These are phyloP conservation scores for Oscheius onirici DNA, from an alignment of 2,888 invertebrate genomes.

Conservation along the genomic window DNA sequence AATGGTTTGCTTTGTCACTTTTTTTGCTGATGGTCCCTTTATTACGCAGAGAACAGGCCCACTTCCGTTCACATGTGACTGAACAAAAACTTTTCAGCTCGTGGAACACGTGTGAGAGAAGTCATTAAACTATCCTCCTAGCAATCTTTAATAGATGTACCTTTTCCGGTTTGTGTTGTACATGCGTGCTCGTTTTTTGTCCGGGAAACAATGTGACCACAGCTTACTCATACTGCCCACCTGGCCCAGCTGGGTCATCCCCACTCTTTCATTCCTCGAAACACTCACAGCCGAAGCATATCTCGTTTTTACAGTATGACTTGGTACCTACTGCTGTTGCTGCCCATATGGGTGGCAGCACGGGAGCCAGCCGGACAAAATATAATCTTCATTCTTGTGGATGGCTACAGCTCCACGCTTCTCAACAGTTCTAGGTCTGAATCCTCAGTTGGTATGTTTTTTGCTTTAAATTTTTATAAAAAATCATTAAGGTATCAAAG, in stretches of 20 bases:
- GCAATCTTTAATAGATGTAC: not conserved
- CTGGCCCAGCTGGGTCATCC: no score
- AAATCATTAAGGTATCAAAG: slow-evolving; percentile 51
- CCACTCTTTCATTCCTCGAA: no score
- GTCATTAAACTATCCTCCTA: not conserved
- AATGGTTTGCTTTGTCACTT: no score
- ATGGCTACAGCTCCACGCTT: slow-evolving; percentile 67
- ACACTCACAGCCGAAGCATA: not conserved
- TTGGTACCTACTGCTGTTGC: slow-evolving; percentile 26
- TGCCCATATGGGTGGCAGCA: slow-evolving; percentile 16
- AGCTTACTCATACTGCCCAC: slow-evolving; percentile 3
- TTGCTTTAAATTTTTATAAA: no score
- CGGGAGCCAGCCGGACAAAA: slow-evolving; percentile 66
- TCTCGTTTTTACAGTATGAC: slow-evolving; percentile 16
- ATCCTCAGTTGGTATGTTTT: slow-evolving; percentile 42
- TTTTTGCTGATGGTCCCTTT: no score
- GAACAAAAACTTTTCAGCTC: slow-evolving; percentile 7
- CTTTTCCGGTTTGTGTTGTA: not conserved
- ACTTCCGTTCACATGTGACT: slow-evolving; percentile 14
- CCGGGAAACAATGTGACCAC: not conserved
- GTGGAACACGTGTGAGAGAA: not conserved
- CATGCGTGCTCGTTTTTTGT: no score
- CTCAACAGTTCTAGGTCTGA: slow-evolving; percentile 65
- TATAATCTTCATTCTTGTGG: slow-evolving; percentile 66
- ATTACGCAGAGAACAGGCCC: slow-evolving; percentile 22